Evolutionary conservation across 2,113 vertebrate genomes (phyloP), one percentile per base, ranked within the genome.

Genomic region (Rhineura floridana): DNA sequence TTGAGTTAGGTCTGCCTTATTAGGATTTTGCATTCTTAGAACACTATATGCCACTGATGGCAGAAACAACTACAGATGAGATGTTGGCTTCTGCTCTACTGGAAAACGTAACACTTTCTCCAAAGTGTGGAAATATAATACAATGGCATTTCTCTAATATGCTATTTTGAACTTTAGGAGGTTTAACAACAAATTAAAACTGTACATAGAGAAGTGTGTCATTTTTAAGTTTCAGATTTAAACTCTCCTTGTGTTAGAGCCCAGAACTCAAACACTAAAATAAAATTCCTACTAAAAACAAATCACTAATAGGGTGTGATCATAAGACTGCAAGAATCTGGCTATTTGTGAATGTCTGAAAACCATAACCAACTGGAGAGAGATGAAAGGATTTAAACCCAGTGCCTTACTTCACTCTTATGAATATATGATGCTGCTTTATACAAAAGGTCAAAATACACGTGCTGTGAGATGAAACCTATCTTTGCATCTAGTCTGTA

Each of bases 81-180:
- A n/a, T 81, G 69, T 42, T 80, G 83, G 85, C 85, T 89, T 84
- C 59, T 81, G 30, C 76, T 90, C 63, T 83, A 23, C 90, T 83
- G 91, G 73, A 86, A 89, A 90, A 83, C 85, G 83, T 44, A 84
- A 67, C 81, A 1, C 85, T 93, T 93, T 87, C 52, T 62, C 52
- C 62, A 75, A 86, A 42, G 59, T 90, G 78, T 63, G 86, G 21
- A 80, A 92, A 44, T 76, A 9, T 50, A 11, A 76, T 50, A 50
- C 12, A 91, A 30, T 50, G n/a, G 25, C 15, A 42, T 48, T 78
- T 46, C 23, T 21, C 21, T 44, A 30, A 52, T 15, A n/a, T 42
- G 44, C 55, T 15, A 25, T 77, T 76, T 6, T 76, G 39, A 50
- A 39, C 59, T 3, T 65, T 33, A 28, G 15, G 52, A 75, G 44